These are phyloP conservation scores for Columba janthina DNA, from an alignment of 2,113 vertebrate genomes.

Conservation along the genomic window DNA sequence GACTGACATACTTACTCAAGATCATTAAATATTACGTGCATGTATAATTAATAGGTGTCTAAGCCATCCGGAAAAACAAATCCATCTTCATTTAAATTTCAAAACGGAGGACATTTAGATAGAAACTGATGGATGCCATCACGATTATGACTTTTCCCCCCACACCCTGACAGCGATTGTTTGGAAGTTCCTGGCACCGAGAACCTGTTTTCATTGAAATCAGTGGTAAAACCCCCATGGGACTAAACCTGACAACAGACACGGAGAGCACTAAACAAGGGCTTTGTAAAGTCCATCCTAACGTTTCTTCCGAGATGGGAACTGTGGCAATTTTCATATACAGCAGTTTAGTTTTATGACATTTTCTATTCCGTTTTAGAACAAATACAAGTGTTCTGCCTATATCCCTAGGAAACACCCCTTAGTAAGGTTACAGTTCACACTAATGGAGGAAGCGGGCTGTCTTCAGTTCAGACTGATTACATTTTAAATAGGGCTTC, in stretches of 20 bases:
- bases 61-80: conserved; percentile 36
- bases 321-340: background rate
- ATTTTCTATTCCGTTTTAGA: background rate
- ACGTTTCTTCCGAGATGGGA: background rate
- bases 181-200: background rate
- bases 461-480: background rate
- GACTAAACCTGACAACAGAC: background rate
- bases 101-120: background rate
- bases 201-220: background rate
- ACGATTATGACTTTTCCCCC: background rate
- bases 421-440: background rate
- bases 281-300: background rate
- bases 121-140: background rate
- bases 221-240: background rate
- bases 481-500: conserved; percentile 42
- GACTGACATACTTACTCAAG: background rate
- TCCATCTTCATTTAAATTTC: conserved; percentile 36
- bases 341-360: background rate
- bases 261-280: background rate
- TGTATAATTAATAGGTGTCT: conserved; percentile 44
- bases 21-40: conserved; percentile 39
- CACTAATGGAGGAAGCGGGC: background rate
- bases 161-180: background rate
- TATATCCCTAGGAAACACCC: background rate
- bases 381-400: background rate